These are phyloP conservation scores for Lasioglossum figueresi DNA, from an alignment of 2,888 invertebrate species.

Conservation along the genomic window DNA sequence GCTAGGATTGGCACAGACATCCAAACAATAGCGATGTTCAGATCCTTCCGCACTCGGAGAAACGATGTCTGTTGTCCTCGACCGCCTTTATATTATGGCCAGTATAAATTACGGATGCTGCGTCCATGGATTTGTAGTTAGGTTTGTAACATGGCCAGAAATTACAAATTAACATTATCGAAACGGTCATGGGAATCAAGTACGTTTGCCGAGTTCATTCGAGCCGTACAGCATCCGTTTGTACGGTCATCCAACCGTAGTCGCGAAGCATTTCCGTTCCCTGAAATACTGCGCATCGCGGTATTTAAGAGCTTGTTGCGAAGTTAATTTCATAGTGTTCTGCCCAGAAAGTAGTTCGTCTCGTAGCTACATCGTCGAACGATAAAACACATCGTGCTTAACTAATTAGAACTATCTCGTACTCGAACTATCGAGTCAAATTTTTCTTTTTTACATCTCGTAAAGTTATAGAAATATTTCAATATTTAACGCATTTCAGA, in stretches of 20 bases:
- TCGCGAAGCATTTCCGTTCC: constrained; percentile 6
- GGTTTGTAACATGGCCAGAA: background rate
- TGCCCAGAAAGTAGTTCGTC: background rate
- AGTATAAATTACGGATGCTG: background rate
- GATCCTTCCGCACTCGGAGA: background rate
- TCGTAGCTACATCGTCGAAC: background rate
- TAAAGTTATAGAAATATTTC: background rate
- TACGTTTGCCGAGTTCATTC: constrained; percentile 3
- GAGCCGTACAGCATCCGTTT: constrained; percentile 1
- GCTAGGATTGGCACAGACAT: background rate
- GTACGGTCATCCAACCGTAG: background rate
- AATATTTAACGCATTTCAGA: background rate
- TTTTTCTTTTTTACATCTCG: background rate
- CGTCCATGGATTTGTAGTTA: background rate
- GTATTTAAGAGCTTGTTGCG: constrained; percentile 7
- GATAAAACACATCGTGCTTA: background rate
- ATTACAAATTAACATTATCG: constrained; percentile 12
- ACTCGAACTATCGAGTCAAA: too few relatives aligned
- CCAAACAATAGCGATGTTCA: background rate
- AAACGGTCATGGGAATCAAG: background rate
- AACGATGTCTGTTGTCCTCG: background rate
- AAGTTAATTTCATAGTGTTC: constrained; percentile 6
- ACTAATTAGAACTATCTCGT: too few relatives aligned
- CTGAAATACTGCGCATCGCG: constrained; percentile 13
- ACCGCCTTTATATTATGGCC: background rate